Percentiles rank a stretch among this genome's conserved stretches.
These are phyloP conservation scores for Pogonophryne albipinna DNA, from an alignment of 2,797 vertebrate genomes.

Conservation along the genomic window DNA sequence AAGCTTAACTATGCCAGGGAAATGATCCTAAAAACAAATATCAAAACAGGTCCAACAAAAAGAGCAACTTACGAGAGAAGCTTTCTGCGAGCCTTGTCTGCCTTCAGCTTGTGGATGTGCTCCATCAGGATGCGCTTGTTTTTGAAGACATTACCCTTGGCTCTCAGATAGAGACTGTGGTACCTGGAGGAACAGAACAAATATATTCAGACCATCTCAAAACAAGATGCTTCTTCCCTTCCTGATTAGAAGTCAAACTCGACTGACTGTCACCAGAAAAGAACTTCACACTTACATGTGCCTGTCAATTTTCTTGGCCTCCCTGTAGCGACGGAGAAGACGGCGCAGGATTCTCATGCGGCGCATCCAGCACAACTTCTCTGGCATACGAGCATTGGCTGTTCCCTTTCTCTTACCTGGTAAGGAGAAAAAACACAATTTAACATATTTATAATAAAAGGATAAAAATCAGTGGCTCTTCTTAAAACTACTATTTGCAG, in stretches of 20 bases:
- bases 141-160: slow-evolving; percentile 98
- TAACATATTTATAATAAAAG: not conserved
- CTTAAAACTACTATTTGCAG: not conserved
- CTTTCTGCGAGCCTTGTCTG: slow-evolving; percentile 98
- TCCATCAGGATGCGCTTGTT: slow-evolving; percentile 98
- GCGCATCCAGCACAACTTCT: slow-evolving; percentile 96
- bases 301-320: slow-evolving; percentile 98
- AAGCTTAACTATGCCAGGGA: not conserved
- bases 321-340: slow-evolving; percentile 93
- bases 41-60: not conserved
- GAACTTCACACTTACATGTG: slow-evolving; percentile 89
- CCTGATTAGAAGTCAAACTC: not conserved
- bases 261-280: not conserved
- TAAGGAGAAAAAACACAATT: not conserved
- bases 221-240: not conserved
- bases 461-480: too few species aligned
- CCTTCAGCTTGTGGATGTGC: slow-evolving; percentile 98
- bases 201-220: not conserved
- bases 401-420: slow-evolving; percentile 97
- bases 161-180: slow-evolving; percentile 95
- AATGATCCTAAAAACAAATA: not conserved
- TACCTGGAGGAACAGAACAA: slow-evolving; percentile 85
- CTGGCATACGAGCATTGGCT: slow-evolving; percentile 96
- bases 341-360: slow-evolving; percentile 95
- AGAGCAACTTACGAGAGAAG: slow-evolving; percentile 90